Evolutionary conservation across 2,113 vertebrate genomes (phyloP).

Genomic region (Actenoides lindsayi): DNA sequence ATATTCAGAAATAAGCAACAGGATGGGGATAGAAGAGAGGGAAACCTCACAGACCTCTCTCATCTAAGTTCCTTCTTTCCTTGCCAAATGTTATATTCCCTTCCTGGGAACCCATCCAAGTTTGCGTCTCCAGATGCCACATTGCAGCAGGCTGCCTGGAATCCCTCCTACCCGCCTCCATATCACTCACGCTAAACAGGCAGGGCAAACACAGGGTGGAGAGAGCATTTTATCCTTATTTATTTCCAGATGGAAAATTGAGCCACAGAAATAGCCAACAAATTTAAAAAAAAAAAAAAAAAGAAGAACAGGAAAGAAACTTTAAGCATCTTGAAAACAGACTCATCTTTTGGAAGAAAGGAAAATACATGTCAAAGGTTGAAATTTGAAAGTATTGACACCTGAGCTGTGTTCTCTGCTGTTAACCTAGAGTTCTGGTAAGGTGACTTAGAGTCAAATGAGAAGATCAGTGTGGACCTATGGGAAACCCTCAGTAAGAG

Average conservation of each 20-base stretch:
- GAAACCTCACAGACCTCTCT: constrained; percentile 47
- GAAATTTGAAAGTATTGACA: not conserved
- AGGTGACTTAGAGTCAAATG: not conserved
- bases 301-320: not conserved
- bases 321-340: not conserved
- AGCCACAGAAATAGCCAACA: not conserved
- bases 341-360: not conserved
- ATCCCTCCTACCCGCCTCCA: constrained; percentile 44
- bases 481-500: not conserved
- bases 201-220: constrained; percentile 35
- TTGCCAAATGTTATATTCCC: constrained; percentile 53
- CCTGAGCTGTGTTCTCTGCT: not conserved
- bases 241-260: not conserved
- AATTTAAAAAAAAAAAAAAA: not conserved
- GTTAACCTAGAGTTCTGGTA: not conserved
- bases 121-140: constrained; percentile 62
- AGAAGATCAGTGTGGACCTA: not conserved
- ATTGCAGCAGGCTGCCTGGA: constrained; percentile 54
- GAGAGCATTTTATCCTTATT: not conserved
- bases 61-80: constrained; percentile 34
- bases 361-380: not conserved
- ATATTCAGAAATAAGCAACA: constrained; percentile 61
- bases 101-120: constrained; percentile 66
- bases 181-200: constrained; percentile 21
- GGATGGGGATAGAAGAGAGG: not conserved